Evolutionary conservation across 2,888 invertebrate genomes (phyloP), one percentile per base, ranked within the genome.

Genomic region (Arenicola marina): DNA sequence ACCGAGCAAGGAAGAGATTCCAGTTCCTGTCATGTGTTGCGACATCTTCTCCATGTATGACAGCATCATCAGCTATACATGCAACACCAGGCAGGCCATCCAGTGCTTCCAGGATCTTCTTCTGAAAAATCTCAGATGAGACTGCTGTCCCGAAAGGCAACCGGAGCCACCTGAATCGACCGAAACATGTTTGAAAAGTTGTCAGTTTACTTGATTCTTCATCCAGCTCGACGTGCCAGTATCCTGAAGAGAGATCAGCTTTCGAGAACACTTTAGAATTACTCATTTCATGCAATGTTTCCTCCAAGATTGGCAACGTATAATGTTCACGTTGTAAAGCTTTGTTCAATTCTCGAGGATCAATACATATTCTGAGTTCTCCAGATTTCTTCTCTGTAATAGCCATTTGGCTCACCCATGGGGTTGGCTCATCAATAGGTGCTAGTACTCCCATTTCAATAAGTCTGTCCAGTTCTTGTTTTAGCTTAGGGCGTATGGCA

Each of bases 321-420:
- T 69, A 69, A 32, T 67, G 61, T 28, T 58, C 63, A 2, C 68
- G 51, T 31, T 61, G 55, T 7, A 74, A 11, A 11, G 62, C 64
- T 51, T 59, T 56, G 56, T 71, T 74, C 2, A 73, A 51, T 28
- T 61, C 59, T 32, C 57, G 61, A 28, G 71, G 70, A 45, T 73
- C 71, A 21, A 71, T 51, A 56, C 67, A 73, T 4, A 70, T 53
- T 45, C 70, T 57, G 3, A 70, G 43, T 24, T 63, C 66, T 32
- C 68, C 67, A 21, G 56, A 51, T 21, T 62, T 61, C 54, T 71
- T 71, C 11, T 48, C 44, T 24, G 61, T 63, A 2, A 61, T 48
- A 1, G 68, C 73, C 28, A 65, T 31, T 38, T 67, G 63, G 33
- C 53, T 72, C 11, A 73, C 62, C 68, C 69, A 71, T 24, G 59